Conservation (phyloP, 2,888 invertebrate genomes). For the Oxycera nigricornis region DNA sequence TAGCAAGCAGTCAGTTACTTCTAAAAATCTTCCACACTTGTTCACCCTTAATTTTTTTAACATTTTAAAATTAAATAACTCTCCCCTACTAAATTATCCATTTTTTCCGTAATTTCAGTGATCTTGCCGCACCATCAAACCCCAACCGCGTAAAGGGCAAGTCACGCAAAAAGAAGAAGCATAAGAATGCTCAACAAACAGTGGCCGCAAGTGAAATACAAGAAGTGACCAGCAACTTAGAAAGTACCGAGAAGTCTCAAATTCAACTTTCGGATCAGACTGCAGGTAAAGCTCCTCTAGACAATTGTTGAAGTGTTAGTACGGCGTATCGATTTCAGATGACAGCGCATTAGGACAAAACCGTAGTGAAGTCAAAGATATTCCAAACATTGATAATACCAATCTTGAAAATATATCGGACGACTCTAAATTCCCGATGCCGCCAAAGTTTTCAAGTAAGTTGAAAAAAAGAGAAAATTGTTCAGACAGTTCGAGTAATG, state of each 20-base stretch:
- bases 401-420: constrained; percentile 51
- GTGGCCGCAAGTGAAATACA: neutral
- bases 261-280: constrained; percentile 6
- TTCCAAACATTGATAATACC: constrained; percentile 49
- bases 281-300: constrained; percentile 4
- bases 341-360: constrained; percentile 16
- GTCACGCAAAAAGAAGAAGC: constrained; percentile 70
- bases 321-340: constrained; percentile 34
- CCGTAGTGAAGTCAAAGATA: constrained; percentile 52
- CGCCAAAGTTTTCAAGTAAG: constrained; percentile 52
- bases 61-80: neutral
- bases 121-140: constrained; percentile 61
- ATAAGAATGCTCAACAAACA: constrained; percentile 52
- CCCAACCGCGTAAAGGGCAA: constrained; percentile 68
- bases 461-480: neutral
- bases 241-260: neutral
- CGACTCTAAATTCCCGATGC: constrained; percentile 53
- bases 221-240: neutral
- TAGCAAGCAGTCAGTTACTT: no score
- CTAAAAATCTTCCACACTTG: no score
- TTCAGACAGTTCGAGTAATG: no score
- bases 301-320: constrained; percentile 22
- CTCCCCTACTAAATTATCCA: no score
- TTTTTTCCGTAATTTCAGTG: constrained; percentile 38
- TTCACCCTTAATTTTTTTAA: neutral